Evolutionary conservation across 1,140 invertebrate species (phyloP), one percentile per base, ranked within the genome.

Genomic region (Nasonia giraulti): DNA sequence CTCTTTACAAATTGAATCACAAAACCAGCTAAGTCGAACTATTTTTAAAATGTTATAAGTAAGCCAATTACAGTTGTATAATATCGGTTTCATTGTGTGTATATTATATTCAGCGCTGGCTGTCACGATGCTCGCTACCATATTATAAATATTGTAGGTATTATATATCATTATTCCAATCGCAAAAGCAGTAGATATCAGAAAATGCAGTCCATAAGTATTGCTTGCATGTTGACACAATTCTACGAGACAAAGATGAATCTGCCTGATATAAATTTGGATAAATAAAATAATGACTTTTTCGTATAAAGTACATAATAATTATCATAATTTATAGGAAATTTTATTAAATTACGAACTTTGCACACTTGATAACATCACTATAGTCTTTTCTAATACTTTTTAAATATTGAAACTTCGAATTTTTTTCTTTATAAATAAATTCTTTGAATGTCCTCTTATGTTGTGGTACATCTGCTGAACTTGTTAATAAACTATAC

Each of bases 261-360:
- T 71, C 37, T 82, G 73, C 40, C 73, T 75, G 66, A 82, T 7
- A n/a, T 31, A 33, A n/a, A 31, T 33, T 73, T 33, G 3, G 11
- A 66, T 62, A 40, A 23, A 44, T 20, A 62, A 44, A 14, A n/a
- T 14, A 7, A 75, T 75, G 68, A 80, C 40, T 23, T 80, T 50
- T 78, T 8, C 27, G 27, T 44, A 44, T 44, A 8, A 5, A 44
- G 11, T 27, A 71, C 2, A 27, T 6, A 71, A 74, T 74, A 55
- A 33, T 69, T 80, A 37, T 68, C 66, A 7, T 66, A 47, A 27
- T 71, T 44, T 50, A 81, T n/a, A n/a, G 50, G 23, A 10, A 44
- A 44, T 27, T 27, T 47, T n/a, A 62, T n/a, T n/a, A n/a, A 62
- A 7, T 55, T 79, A 69, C 77, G n/a, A 31, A 82, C 80, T 82